Evolutionary conservation across 1,140 invertebrate genomes (phyloP), one percentile per base, ranked within the genome.

Genomic region (Bacillus rossius): DNA sequence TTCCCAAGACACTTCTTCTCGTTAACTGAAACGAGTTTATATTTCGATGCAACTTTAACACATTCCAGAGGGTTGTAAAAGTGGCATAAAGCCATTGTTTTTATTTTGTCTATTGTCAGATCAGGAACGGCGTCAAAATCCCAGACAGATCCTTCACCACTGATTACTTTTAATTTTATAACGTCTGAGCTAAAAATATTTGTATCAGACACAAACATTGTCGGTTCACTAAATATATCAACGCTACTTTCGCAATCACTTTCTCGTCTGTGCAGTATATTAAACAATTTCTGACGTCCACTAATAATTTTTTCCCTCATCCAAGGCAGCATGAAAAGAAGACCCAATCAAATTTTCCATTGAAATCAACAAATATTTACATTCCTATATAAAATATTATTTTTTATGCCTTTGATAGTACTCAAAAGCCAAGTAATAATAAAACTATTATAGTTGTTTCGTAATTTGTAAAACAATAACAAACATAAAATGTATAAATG

Each of bases 271-370:
- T 61, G 61, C 66, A 71, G 67, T 68, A 72, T 64, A 57, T 67
- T 62, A 67, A 73, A 64, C 71, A 74, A 61, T 65, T 54, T 74
- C 65, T 74, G 67, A 70, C 73, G 74, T 54, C 65, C 65, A 61
- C 74, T 72, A 59, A 65, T 61, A 50, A 75, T 66, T 61, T 73
- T 71, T 42, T 71, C 69, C 69, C 69, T 65, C 65, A 73, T 69
- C 71, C 73, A 75, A 71, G 73, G 70, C 62, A 75, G 69, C 73
- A 76, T 76, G 63, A 73, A 71, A 65, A 53, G 13, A 25, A 40
- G 29, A 34, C 29, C 29, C 29, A 34, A 34, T 34, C 29, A 45
- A 45, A 45, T 45, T 45, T 34, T 34, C 29, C 29, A 34, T 34
- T 34, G 29, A 34, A 34, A 34, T 34, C 10, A n/a, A n/a, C n/a